Evolutionary conservation across 2,797 vertebrate species (phyloP).

Genomic region (Bradypodion pumilum): DNA sequence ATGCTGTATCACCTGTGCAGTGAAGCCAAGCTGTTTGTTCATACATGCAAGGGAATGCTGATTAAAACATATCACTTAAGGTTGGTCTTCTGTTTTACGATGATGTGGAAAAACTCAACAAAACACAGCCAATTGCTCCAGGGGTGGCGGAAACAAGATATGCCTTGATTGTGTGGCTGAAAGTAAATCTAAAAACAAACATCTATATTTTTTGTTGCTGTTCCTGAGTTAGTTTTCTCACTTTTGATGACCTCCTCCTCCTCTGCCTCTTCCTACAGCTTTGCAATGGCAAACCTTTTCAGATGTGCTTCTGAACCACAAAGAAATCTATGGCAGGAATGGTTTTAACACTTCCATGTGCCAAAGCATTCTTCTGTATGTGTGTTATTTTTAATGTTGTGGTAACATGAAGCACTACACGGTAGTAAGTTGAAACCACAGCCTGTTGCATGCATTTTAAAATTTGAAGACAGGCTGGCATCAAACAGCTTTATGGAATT

Average conservation of each 20-base stretch:
- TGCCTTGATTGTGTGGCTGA: too few relatives aligned
- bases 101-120: too few relatives aligned
- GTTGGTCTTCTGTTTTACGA: too few relatives aligned
- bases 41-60: too few relatives aligned
- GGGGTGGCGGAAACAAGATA: too few relatives aligned
- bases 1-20: too few relatives aligned
- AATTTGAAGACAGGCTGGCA: constrained; percentile 21
- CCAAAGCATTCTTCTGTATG: constrained; percentile 25
- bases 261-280: background rate
- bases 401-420: constrained; percentile 29
- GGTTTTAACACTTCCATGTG: constrained; percentile 5
- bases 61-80: too few relatives aligned
- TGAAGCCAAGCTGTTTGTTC: too few relatives aligned
- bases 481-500: constrained; percentile 11
- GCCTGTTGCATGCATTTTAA: constrained; percentile 27
- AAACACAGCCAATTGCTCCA: background rate
- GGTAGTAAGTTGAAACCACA: constrained; percentile 18
- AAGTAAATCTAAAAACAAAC: background rate
- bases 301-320: background rate
- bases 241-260: background rate
- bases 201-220: background rate
- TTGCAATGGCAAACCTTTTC: background rate
- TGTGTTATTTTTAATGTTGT: constrained; percentile 36
- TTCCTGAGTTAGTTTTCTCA: background rate
- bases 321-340: constrained; percentile 3